Evolutionary conservation across 2,888 invertebrate species (phyloP), one percentile per base, ranked within the genome.

Genomic region (Agonopterix subpropinquella): DNA sequence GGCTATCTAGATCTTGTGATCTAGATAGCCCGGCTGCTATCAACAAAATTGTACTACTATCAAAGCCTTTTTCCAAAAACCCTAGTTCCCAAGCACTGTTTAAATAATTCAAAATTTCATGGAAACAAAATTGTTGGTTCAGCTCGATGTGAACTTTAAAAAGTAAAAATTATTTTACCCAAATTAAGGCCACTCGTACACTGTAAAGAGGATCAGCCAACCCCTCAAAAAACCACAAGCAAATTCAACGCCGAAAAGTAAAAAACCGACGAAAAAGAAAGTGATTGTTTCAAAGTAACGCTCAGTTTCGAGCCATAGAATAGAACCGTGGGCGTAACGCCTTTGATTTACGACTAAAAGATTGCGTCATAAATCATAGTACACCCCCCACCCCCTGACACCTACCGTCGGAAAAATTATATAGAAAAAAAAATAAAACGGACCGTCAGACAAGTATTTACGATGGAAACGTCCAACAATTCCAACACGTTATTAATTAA

Each of bases 281-380:
- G 58, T 62, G 59, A 67, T 74, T 75, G 73, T 77, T 75, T 67
- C 64, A 66, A 65, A 73, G 66, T 66, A 63, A 57, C 65, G 61
- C 54, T 56, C 59, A 61, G 50, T 62, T 64, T 52, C 50, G 45
- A 52, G 51, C 56, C 52, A 59, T 56, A 59, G 64, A 62, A 61
- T 60, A 60, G 64, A 59, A 64, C 55, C 53, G 53, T 58, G 35
- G 62, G 62, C 61, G 64, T 61, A 67, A 67, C 66, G 61, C 63
- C 73, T 73, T 73, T 85, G 85, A 87, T 86, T 85, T 84, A 87
- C 76, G 80, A 71, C 67, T 70, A 74, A 79, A 81, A 85, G 83
- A 82, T 83, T 76, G 72, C 64, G 53, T 70, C 78, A 75, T 86
- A 84, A 85, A 86, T 85, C 86, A 82, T 63, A 58, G 57, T 52